Evolutionary conservation across 23 tunicate genomes (phyloP).

Genomic region (Ciona savignyi): DNA sequence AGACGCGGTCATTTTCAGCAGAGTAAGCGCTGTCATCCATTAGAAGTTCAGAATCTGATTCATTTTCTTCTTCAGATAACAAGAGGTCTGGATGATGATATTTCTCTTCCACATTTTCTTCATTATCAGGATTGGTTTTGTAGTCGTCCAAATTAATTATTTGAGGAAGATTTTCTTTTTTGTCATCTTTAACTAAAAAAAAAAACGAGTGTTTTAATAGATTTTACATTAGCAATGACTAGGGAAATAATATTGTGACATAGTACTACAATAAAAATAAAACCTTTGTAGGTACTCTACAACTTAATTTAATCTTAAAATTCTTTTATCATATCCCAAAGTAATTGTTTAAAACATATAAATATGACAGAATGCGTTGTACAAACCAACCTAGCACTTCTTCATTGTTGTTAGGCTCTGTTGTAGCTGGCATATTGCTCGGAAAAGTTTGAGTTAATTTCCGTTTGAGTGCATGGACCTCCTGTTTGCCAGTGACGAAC

Average conservation of each 20-base stretch:
- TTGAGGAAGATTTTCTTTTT: background rate
- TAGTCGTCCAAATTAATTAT: background rate
- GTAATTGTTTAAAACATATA: no score
- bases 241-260: no score
- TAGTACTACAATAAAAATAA: no score
- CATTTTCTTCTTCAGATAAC: constrained; percentile 15
- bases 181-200: background rate
- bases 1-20: constrained; percentile 33
- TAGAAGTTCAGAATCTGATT: constrained; percentile 27
- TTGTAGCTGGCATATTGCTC: background rate
- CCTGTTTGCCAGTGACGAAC: constrained; percentile 88
- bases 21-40: constrained; percentile 64
- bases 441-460: constrained; percentile 78
- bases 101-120: constrained; percentile 1
- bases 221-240: no score
- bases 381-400: background rate
- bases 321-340: no score
- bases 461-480: constrained; percentile 59
- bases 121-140: constrained; percentile 1
- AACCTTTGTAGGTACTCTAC: no score
- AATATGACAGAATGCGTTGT: no score
- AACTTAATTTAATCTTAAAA: no score
- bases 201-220: no score
- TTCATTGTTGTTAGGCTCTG: background rate
- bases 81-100: background rate